These are phyloP conservation scores for Dasypus novemcinctus DNA, from an alignment of 2,113 vertebrate genomes.

Conservation along the genomic window DNA sequence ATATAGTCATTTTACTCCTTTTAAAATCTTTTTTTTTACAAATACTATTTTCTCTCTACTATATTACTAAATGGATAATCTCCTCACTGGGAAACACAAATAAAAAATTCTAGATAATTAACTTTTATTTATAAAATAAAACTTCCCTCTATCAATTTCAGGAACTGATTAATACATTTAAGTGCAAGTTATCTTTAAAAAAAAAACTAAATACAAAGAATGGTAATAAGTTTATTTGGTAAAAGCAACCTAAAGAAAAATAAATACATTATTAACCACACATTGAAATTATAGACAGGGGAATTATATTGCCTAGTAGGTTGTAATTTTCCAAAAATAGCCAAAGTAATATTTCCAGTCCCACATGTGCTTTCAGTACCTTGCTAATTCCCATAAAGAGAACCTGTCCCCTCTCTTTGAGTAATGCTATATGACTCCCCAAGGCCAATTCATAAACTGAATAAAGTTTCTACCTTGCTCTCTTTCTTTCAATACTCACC, in stretches of 20 bases:
- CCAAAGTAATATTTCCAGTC: background rate
- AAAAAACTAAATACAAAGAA: background rate
- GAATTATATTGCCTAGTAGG: background rate
- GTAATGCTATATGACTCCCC: background rate
- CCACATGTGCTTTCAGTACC: background rate
- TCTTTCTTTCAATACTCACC: background rate
- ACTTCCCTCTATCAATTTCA: background rate
- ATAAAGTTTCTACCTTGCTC: background rate
- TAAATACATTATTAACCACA: background rate
- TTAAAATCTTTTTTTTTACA: background rate
- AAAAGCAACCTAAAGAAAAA: background rate
- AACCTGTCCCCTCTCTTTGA: background rate
- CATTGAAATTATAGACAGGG: background rate
- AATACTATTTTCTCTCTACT: background rate
- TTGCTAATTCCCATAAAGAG: background rate
- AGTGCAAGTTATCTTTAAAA: background rate
- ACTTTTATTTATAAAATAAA: constrained; percentile 11
- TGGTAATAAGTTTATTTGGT: background rate
- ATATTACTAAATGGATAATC: background rate
- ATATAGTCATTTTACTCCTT: background rate
- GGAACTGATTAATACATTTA: background rate
- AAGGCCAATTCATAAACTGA: background rate
- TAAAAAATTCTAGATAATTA: background rate
- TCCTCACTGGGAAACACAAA: background rate
- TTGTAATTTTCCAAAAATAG: background rate